Evolutionary conservation across 2,797 vertebrate species (phyloP).

Genomic region (Paguma larvata): DNA sequence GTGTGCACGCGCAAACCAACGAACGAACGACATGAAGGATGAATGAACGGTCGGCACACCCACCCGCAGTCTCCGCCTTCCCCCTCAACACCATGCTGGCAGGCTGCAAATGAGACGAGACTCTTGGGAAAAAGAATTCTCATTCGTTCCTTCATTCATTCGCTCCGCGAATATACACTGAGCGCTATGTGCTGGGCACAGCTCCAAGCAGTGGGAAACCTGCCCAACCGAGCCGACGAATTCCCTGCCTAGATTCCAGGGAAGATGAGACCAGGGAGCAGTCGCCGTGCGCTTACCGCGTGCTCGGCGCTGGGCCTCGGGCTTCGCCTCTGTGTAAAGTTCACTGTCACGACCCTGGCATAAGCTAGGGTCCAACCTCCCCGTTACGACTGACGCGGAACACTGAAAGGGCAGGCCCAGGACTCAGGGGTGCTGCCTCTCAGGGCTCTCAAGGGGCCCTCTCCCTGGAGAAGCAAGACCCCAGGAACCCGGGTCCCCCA

Average conservation of each 20-base stretch:
- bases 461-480: neutral
- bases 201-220: neutral
- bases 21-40: neutral
- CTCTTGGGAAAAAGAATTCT: neutral
- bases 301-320: rapidly evolving
- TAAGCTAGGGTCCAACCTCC: neutral
- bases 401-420: neutral
- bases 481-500: neutral
- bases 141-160: neutral
- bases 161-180: neutral
- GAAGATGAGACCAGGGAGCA: neutral
- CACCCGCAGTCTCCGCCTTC: neutral
- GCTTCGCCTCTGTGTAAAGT: neutral
- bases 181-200: neutral
- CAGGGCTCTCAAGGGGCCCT: neutral
- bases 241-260: neutral
- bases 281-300: rapidly evolving
- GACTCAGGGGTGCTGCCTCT: neutral
- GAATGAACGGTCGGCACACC: neutral
- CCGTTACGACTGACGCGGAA: neutral
- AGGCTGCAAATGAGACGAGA: neutral
- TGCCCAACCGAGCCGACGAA: neutral
- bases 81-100: neutral
- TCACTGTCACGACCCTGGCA: neutral
- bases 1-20: rapidly evolving